These are phyloP conservation scores for Sinocyclocheilus anophthalmus DNA, from an alignment of 2,113 vertebrate genomes.

Conservation along the genomic window DNA sequence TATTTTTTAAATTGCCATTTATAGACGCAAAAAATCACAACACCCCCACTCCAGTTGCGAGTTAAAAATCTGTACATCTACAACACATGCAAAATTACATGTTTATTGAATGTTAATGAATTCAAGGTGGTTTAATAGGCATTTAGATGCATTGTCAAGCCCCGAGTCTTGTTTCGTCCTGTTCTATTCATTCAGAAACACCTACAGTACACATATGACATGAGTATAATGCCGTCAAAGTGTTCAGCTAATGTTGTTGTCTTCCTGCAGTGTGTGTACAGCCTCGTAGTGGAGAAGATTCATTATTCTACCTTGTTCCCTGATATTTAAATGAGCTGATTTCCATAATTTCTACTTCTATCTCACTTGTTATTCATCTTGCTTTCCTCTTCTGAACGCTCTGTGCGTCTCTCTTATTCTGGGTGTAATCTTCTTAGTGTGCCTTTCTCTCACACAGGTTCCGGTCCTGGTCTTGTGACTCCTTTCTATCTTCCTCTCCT, in stretches of 20 bases:
- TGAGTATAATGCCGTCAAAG: constrained; percentile 3
- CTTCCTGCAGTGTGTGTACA: constrained; percentile 29
- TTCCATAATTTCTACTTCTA: constrained; percentile 52
- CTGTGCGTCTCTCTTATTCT: constrained; percentile 23
- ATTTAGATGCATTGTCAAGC: constrained; percentile 36
- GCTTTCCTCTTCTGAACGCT: constrained; percentile 44
- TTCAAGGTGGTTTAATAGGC: constrained; percentile 34
- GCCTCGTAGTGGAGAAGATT: constrained; percentile 41
- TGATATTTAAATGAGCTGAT: constrained; percentile 52
- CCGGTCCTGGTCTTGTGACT: constrained; percentile 15
- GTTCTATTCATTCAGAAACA: constrained; percentile 30
- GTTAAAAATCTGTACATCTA: background rate
- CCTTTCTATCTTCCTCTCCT: background rate
- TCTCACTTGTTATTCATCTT: constrained; percentile 50
- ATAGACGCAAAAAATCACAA: background rate
- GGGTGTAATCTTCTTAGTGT: constrained; percentile 43
- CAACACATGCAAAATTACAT: background rate
- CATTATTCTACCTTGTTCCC: constrained; percentile 51
- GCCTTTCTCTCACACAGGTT: constrained; percentile 34
- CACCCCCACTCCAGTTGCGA: background rate
- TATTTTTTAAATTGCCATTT: background rate
- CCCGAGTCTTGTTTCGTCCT: constrained; percentile 5
- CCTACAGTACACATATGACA: constrained; percentile 37
- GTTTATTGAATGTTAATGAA: constrained; percentile 4
- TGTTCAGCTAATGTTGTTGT: constrained; percentile 29